These are phyloP conservation scores for Ancistrus triradiatus DNA, from an alignment of 2,113 vertebrate species.

Conservation along the genomic window DNA sequence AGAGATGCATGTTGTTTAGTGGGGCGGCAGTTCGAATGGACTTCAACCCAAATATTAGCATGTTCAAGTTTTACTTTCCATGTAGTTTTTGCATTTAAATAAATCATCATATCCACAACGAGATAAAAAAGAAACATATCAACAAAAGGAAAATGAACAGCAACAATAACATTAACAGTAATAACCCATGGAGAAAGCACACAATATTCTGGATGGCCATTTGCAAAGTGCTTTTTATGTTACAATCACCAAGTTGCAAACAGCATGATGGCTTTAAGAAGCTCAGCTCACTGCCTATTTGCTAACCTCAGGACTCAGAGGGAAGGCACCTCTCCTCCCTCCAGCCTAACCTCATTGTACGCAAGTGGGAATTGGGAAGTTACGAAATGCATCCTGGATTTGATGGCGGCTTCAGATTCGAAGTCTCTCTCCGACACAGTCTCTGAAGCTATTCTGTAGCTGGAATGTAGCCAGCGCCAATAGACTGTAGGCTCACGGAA, in stretches of 20 bases:
- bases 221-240: constrained; percentile 70
- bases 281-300: constrained; percentile 39
- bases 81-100: constrained; percentile 68
- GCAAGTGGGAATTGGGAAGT: constrained; percentile 61
- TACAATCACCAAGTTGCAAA: constrained; percentile 70
- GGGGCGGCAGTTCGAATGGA: constrained; percentile 55
- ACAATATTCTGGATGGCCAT: constrained; percentile 67
- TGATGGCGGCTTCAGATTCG: constrained; percentile 50
- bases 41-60: constrained; percentile 62
- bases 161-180: constrained; percentile 59
- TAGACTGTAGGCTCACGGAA: constrained; percentile 43
- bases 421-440: constrained; percentile 35
- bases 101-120: constrained; percentile 55
- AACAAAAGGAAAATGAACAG: constrained; percentile 53
- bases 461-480: constrained; percentile 41
- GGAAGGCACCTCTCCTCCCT: constrained; percentile 11
- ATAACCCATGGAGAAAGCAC: constrained; percentile 60
- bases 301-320: constrained; percentile 35
- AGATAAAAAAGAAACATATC: constrained; percentile 51
- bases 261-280: constrained; percentile 55
- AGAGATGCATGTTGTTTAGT: constrained; percentile 52
- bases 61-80: constrained; percentile 68
- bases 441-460: constrained; percentile 36
- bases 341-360: constrained; percentile 32
- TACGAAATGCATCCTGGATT: constrained; percentile 66